Conservation (phyloP, 1,140 invertebrate genomes). For the Drepana arcuata region DNA sequence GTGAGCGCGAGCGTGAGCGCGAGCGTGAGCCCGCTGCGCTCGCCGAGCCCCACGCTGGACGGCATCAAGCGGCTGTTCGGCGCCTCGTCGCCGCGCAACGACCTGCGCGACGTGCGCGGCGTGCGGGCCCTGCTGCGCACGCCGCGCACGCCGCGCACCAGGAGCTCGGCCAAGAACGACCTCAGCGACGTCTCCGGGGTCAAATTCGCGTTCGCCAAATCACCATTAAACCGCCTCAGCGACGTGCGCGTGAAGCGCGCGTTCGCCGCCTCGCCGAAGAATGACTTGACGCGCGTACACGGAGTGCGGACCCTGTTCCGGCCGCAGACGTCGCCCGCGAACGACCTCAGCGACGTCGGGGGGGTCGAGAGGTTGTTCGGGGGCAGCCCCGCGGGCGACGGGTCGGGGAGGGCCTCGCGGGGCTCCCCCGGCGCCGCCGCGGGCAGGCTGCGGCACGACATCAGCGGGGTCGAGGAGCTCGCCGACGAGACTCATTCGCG, state of each 20-base stretch:
- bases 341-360: constrained; percentile 45
- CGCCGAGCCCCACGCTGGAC: constrained; percentile 29
- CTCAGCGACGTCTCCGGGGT: constrained; percentile 52
- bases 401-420: constrained; percentile 36
- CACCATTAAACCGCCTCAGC: constrained; percentile 51
- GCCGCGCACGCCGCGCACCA: constrained; percentile 38
- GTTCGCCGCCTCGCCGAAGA: constrained; percentile 44
- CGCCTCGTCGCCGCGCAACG: constrained; percentile 50
- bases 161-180: constrained; percentile 52
- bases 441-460: constrained; percentile 40
- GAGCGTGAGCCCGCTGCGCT: constrained; percentile 44
- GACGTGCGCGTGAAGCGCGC: constrained; percentile 45
- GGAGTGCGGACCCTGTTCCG: constrained; percentile 49
- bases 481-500: constrained; percentile 12
- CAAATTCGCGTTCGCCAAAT: constrained; percentile 44
- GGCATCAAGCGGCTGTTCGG: constrained; percentile 34
- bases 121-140: constrained; percentile 43
- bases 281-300: constrained; percentile 54
- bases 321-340: constrained; percentile 29
- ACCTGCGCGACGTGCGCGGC: constrained; percentile 52
- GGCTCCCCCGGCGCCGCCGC: constrained; percentile 40
- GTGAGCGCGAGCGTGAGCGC: constrained; percentile 25
- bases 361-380: constrained; percentile 46
- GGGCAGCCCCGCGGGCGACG: constrained; percentile 34
- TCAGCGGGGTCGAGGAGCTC: constrained; percentile 45